Percentiles rank a stretch among this genome's conserved stretches.
These are phyloP conservation scores for Drosophila recens DNA, from an alignment of 2,888 invertebrate genomes.

Conservation along the genomic window DNA sequence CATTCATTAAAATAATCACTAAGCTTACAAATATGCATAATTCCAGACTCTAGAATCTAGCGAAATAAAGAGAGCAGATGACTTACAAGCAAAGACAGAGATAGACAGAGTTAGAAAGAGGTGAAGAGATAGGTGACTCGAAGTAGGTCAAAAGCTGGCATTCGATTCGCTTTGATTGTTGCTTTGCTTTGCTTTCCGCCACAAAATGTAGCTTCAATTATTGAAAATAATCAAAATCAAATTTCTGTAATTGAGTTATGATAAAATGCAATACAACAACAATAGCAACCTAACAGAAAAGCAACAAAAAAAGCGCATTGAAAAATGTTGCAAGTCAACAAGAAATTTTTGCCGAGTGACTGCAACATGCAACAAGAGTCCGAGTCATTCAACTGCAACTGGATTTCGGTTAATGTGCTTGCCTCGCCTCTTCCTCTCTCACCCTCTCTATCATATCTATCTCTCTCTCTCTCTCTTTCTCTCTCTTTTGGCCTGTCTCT, in stretches of 20 bases:
- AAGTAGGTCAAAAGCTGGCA: conserved; percentile 51
- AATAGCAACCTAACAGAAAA: conserved; percentile 2
- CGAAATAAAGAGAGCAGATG: background rate
- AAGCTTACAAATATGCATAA: conserved; percentile 8
- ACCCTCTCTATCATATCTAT: background rate
- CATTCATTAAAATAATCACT: conserved; percentile 15
- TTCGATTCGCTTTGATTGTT: conserved; percentile 22
- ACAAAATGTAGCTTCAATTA: conserved; percentile 40
- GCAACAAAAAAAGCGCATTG: conserved; percentile 20
- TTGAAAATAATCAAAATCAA: conserved; percentile 53
- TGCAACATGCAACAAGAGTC: conserved; percentile 57
- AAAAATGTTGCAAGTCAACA: conserved; percentile 64
- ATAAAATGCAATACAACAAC: conserved; percentile 40
- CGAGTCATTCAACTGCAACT: conserved; percentile 79
- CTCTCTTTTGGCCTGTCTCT: conserved; percentile 7
- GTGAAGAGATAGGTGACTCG: background rate
- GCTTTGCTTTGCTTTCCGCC: conserved; percentile 10
- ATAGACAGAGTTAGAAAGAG: background rate
- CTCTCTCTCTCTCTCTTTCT: background rate
- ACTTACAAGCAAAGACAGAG: background rate
- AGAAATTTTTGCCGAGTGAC: conserved; percentile 54
- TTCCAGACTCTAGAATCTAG: conserved; percentile 2
- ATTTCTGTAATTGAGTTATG: conserved; percentile 65
- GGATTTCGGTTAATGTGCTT: conserved; percentile 77
- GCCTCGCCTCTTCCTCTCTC: conserved; percentile 15